Conservation (phyloP, 2,113 vertebrate genomes). For the Strix uralensis region DNA sequence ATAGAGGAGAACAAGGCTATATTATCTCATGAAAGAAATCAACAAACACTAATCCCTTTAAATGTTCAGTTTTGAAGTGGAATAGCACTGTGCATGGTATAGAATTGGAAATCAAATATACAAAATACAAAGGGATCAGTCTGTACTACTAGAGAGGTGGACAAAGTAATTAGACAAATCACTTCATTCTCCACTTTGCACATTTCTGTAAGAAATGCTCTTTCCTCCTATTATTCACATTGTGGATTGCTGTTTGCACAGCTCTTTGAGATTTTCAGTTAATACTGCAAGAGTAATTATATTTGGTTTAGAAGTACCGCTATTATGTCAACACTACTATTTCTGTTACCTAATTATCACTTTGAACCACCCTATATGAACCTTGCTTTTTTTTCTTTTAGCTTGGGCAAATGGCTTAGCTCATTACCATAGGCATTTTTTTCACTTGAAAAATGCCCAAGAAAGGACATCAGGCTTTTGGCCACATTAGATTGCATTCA, state of each 20-base stretch:
- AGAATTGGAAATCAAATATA: background rate
- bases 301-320: background rate
- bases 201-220: background rate
- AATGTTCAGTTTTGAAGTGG: constrained; percentile 28
- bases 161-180: background rate
- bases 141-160: background rate
- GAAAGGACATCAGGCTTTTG: background rate
- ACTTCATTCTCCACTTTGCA: background rate
- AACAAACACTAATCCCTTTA: constrained; percentile 55
- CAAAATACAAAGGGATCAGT: background rate
- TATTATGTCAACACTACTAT: background rate
- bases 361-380: background rate
- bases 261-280: background rate
- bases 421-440: background rate
- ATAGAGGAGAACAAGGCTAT: constrained; percentile 4
- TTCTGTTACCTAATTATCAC: background rate
- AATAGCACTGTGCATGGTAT: background rate
- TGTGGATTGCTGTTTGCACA: background rate
- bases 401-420: background rate
- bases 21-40: constrained; percentile 54
- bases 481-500: background rate
- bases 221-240: background rate
- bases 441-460: background rate
- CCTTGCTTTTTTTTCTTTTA: background rate
- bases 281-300: background rate